Evolutionary conservation across 2,888 invertebrate genomes (phyloP).

Genomic region (Fissipunctia ypsillon): DNA sequence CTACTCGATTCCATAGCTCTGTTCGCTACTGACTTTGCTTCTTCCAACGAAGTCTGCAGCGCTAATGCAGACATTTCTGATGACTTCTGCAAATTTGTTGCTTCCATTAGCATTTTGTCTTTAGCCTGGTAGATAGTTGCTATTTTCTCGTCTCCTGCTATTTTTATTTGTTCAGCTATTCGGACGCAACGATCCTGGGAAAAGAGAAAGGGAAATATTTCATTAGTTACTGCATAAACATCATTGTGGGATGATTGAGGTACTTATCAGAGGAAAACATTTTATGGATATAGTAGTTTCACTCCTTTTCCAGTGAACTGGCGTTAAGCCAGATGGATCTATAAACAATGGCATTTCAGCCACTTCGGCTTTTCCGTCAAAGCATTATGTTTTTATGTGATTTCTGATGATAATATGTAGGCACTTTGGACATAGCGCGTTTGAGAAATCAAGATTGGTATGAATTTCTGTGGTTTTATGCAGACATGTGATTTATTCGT

Average conservation of each 20-base stretch:
- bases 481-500: conserved; percentile 1
- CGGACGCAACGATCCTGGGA: conserved; percentile 88
- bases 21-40: conserved; percentile 84
- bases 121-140: conserved; percentile 85
- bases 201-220: neutral
- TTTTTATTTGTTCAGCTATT: conserved; percentile 88
- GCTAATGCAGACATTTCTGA: conserved; percentile 86
- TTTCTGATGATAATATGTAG: neutral
- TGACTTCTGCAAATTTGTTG: conserved; percentile 82
- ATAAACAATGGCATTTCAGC: neutral
- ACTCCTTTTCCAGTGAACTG: neutral
- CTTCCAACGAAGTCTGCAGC: conserved; percentile 84
- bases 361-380: neutral
- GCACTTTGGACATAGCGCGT: neutral
- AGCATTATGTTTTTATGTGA: neutral
- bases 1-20: conserved; percentile 77
- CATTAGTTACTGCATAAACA: neutral
- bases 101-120: conserved; percentile 82
- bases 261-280: neutral
- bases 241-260: neutral
- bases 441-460: conserved; percentile 14
- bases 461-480: neutral
- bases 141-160: conserved; percentile 89
- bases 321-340: neutral
- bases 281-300: neutral